phyloP scores from a whole-genome alignment of 1,140 invertebrate species.

The Epicauta chinensis region DNA sequence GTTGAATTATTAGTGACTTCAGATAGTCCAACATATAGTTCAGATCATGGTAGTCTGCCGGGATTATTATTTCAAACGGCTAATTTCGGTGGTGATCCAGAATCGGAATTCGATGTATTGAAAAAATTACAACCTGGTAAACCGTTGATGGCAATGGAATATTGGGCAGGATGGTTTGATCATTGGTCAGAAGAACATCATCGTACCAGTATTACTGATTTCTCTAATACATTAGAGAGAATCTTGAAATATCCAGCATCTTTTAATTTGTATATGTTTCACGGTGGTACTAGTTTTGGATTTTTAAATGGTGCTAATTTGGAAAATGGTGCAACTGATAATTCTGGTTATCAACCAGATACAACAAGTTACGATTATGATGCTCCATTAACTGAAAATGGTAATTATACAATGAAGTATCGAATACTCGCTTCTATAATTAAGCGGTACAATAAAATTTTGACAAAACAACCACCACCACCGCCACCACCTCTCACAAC shows the following conservation, averaged over 20 bases:
- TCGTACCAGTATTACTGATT: constrained; percentile 11
- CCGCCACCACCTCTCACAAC: constrained; percentile 31
- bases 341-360: constrained; percentile 42
- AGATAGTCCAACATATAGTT: constrained; percentile 39
- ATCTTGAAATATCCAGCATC: constrained; percentile 43
- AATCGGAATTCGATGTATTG: constrained; percentile 42
- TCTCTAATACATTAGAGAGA: constrained; percentile 19
- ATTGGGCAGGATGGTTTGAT: constrained; percentile 61
- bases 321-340: constrained; percentile 2
- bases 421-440: constrained; percentile 35
- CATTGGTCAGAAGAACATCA: constrained; percentile 31
- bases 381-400: constrained; percentile 44
- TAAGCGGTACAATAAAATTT: constrained; percentile 37
- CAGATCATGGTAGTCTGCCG: constrained; percentile 42
- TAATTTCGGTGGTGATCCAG: constrained; percentile 47
- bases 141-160: constrained; percentile 59
- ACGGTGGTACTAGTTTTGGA: constrained; percentile 63
- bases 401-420: constrained; percentile 45
- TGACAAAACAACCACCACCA: constrained; percentile 36
- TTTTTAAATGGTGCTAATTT: constrained; percentile 57
- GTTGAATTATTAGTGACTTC: constrained; percentile 48
- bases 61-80: constrained; percentile 46
- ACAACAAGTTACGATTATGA: constrained; percentile 51
- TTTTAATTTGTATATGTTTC: constrained; percentile 64
- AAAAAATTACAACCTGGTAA: constrained; percentile 48